Evolutionary conservation across 1,140 invertebrate species (phyloP), one percentile per base, ranked within the genome.

Genomic region (Drosophila sulfurigaster): DNA sequence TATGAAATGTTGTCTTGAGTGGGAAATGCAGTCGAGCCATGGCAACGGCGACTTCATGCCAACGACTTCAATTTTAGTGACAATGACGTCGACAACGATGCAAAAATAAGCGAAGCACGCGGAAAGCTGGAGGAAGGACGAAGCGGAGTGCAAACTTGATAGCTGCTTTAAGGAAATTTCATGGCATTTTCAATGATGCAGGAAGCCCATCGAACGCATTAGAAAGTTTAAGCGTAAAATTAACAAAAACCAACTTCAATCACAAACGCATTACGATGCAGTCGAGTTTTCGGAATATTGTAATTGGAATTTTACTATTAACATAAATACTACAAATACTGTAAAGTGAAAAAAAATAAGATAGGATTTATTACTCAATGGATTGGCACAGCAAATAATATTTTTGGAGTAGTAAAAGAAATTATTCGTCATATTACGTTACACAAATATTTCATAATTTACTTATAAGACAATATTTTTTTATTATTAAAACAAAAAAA

Each of bases 1-100:
- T 88, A 88, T 88, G 83, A 88, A 88, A 88, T 88, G 80, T 80
- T 83, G 85, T 83, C 85, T 71, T 75, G 85, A 88, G 85, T 83
- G 83, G 83, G 83, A 88, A 88, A 83, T 88, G 83, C 83, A 89
- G 80, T 80, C 59, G 35, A 41, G 56, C 54, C 15, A 25, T 35
- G 60, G 52, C 45, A 15, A 25, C 52, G 60, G 45, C 45, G 15
- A 58, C 69, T 65, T 51, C 30, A 66, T 35, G 62, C 32, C 65
- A 78, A 78, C 79, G 82, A 86, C 82, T 87, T 54, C 57, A 82
- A 87, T 79, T 57, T 49, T 43, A 75, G 54, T 56, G 54, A 64
- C 54, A 75, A 71, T 52, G 59, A 62, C 67, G 64, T 52, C 30
- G 56, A 74, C 49, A 25, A 28, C 11, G 16, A 13, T 48, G n/a